Conservation (phyloP, 2,888 invertebrate species). For the Drosophila suboccidentalis region DNA sequence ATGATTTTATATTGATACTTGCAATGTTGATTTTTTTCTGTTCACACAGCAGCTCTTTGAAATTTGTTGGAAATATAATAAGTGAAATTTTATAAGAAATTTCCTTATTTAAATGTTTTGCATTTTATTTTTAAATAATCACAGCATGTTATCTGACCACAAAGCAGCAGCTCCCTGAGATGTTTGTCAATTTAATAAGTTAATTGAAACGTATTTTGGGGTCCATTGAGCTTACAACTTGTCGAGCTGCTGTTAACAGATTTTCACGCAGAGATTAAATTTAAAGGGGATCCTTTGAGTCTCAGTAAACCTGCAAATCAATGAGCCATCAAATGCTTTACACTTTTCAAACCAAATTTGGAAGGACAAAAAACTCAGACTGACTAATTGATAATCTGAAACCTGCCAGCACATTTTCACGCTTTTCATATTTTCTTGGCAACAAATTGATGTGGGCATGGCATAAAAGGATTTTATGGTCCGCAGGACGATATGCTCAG, state of each 20-base stretch:
- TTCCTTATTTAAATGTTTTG: conserved; percentile 1
- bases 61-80: conserved; percentile 3
- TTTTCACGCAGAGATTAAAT: conserved; percentile 28
- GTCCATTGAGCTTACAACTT: conserved; percentile 15
- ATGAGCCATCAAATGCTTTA: conserved; percentile 27
- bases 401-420: conserved; percentile 18
- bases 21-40: not conserved
- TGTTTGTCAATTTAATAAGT: conserved; percentile 38
- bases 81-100: conserved; percentile 5
- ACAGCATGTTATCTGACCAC: no score
- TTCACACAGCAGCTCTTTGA: not conserved
- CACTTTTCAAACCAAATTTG: conserved; percentile 1
- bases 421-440: conserved; percentile 12
- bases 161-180: not conserved
- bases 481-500: conserved; percentile 10
- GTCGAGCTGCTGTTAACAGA: conserved; percentile 9
- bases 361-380: not conserved
- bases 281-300: conserved; percentile 13
- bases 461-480: conserved; percentile 40
- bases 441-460: not conserved
- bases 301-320: conserved; percentile 13
- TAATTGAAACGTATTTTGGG: conserved; percentile 42
- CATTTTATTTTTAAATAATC: not conserved
- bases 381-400: conserved; percentile 29
- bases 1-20: conserved; percentile 8